phyloP scores from a whole-genome alignment of 2,113 vertebrate species.

The Suricata suricatta region DNA sequence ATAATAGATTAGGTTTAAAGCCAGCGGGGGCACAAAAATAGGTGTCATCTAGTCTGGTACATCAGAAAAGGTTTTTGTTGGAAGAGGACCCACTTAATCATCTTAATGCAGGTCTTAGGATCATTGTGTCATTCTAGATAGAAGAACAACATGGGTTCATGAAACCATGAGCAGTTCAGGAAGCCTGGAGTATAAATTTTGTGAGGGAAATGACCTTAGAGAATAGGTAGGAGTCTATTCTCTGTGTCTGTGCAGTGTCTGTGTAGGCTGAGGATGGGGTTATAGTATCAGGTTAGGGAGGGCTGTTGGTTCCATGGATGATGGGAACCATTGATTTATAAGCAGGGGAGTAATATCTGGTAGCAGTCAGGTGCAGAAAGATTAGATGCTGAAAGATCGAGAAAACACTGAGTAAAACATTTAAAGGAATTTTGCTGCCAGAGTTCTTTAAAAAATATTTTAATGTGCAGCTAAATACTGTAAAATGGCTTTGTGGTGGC shows the following conservation, averaged over 20 bases:
- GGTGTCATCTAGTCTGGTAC: background rate
- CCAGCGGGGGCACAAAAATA: background rate
- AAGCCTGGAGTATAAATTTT: background rate
- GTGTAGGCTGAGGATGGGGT: background rate
- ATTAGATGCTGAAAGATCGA: slow-evolving; percentile 22
- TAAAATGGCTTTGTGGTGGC: background rate
- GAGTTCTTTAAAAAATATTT: background rate
- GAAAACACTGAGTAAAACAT: background rate
- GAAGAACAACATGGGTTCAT: background rate
- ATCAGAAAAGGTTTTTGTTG: background rate
- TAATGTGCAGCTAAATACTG: background rate
- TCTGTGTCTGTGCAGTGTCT: background rate
- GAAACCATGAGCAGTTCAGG: background rate
- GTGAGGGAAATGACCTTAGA: background rate
- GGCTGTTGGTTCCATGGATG: background rate
- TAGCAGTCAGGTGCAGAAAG: slow-evolving; percentile 29
- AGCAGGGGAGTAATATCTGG: background rate
- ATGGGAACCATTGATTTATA: background rate
- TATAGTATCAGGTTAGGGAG: background rate
- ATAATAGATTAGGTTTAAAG: background rate
- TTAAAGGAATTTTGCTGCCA: background rate
- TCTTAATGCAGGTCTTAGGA: background rate
- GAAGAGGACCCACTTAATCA: background rate
- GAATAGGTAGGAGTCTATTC: background rate
- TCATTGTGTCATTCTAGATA: background rate